A percentile compares a stretch with the other conserved stretches of the same genome.
These are phyloP conservation scores for Tylochromis polylepis DNA, from an alignment of 2,113 vertebrate species.

Conservation along the genomic window DNA sequence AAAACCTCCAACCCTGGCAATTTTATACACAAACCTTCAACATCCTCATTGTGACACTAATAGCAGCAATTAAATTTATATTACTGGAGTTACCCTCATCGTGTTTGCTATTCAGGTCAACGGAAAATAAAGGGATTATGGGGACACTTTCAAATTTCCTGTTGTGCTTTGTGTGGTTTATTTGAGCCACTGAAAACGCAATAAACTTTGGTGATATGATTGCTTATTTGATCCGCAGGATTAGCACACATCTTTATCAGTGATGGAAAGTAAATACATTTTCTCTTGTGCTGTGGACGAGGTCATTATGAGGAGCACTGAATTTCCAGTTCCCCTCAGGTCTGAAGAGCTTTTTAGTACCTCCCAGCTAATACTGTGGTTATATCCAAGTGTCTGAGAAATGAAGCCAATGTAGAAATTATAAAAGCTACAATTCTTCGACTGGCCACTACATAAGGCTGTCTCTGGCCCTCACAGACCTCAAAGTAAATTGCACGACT, in stretches of 20 bases:
- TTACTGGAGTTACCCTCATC: neutral
- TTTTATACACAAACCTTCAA: neutral
- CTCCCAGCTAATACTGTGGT: neutral
- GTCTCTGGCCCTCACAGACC: neutral
- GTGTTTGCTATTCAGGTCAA: constrained; percentile 19
- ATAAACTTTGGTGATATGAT: neutral
- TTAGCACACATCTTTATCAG: neutral
- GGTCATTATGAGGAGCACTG: neutral
- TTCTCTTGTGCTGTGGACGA: neutral
- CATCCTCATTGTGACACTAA: neutral
- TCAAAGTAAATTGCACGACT: neutral
- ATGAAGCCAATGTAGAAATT: neutral
- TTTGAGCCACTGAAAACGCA: constrained; percentile 3
- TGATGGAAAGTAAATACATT: neutral
- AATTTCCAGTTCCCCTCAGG: neutral
- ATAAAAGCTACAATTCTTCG: neutral
- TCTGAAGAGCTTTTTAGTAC: neutral
- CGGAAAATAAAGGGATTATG: neutral
- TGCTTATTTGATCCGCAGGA: neutral
- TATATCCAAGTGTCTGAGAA: neutral
- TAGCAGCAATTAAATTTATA: constrained; percentile 17
- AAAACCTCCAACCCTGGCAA: rapidly evolving
- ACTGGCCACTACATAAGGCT: neutral
- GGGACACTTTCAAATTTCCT: constrained; percentile 49
- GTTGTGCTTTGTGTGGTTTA: neutral